Percentiles rank a stretch among this genome's conserved stretches.
phyloP scores from a whole-genome alignment of 2,888 invertebrate species.

The Sinodicranocentrus sp. region DNA sequence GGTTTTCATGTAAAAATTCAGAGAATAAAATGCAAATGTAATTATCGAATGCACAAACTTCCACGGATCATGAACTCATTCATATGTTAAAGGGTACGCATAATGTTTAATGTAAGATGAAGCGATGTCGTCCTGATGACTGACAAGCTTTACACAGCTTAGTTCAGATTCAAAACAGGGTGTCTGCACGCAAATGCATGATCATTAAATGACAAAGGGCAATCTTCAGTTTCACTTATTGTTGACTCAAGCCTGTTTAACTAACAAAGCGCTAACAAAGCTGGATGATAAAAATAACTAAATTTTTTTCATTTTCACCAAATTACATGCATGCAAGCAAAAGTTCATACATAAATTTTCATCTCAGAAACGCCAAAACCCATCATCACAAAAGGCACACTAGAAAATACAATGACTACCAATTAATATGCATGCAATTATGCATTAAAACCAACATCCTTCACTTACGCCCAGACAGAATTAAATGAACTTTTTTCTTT shows the following conservation, averaged over 20 bases:
- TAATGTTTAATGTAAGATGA: no score
- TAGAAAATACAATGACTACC: slow-evolving; percentile 33
- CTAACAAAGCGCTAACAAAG: no score
- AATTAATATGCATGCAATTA: slow-evolving; percentile 51
- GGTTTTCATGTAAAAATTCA: slow-evolving; percentile 54
- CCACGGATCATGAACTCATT: no score
- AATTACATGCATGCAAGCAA: slow-evolving; percentile 13
- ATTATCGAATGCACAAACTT: slow-evolving; percentile 12
- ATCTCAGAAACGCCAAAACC: not conserved
- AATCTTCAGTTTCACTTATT: not conserved
- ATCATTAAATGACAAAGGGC: slow-evolving; percentile 9
- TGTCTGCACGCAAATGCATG: no score
- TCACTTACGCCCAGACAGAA: slow-evolving; percentile 38
- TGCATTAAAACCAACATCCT: slow-evolving; percentile 50
- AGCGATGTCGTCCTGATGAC: no score
- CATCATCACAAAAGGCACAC: not conserved
- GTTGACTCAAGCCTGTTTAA: no score
- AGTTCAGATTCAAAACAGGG: no score
- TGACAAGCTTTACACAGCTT: no score
- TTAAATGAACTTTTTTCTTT: slow-evolving; percentile 43
- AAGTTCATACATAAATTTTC: slow-evolving; percentile 33
- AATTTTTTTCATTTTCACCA: slow-evolving; percentile 14
- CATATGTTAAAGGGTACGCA: no score
- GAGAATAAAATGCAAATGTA: slow-evolving; percentile 6
- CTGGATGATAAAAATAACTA: no score